Evolutionary conservation across 2,888 invertebrate species (phyloP).

Genomic region (Lasiommata megera): DNA sequence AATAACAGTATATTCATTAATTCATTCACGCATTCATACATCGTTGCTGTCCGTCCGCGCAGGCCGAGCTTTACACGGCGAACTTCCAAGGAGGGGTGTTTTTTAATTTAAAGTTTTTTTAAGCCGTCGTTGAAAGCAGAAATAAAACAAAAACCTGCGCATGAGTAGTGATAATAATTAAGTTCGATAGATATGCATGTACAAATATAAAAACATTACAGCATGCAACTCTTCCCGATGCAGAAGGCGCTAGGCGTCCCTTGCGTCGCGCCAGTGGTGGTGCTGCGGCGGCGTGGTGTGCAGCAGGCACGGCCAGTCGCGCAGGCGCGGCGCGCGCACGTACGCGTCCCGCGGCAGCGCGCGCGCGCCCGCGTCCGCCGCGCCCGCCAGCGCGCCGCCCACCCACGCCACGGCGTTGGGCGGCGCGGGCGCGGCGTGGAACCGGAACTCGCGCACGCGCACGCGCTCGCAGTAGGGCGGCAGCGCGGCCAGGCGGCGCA

Average conservation of each 20-base stretch:
- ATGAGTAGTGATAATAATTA: no score
- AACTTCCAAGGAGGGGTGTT: no score
- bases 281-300: slow-evolving; percentile 76
- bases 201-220: no score
- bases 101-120: no score
- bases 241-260: background rate
- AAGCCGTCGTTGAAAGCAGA: no score
- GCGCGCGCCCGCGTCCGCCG: slow-evolving; percentile 82
- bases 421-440: slow-evolving; percentile 88
- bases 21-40: no score
- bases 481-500: slow-evolving; percentile 83
- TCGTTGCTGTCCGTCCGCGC: no score
- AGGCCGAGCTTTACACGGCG: no score
- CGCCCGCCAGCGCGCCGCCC: slow-evolving; percentile 84
- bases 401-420: slow-evolving; percentile 93
- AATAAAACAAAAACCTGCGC: no score
- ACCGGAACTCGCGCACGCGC: slow-evolving; percentile 80
- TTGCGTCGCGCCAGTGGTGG: slow-evolving; percentile 38
- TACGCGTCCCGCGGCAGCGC: slow-evolving; percentile 89
- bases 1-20: no score
- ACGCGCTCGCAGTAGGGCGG: slow-evolving; percentile 77
- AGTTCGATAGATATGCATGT: no score
- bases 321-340: slow-evolving; percentile 84
- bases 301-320: slow-evolving; percentile 90
- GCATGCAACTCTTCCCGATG: no score